Base-by-base conservation (phyloP, 2,797 vertebrate genomes). In the Epinephelus awoara region DNA sequence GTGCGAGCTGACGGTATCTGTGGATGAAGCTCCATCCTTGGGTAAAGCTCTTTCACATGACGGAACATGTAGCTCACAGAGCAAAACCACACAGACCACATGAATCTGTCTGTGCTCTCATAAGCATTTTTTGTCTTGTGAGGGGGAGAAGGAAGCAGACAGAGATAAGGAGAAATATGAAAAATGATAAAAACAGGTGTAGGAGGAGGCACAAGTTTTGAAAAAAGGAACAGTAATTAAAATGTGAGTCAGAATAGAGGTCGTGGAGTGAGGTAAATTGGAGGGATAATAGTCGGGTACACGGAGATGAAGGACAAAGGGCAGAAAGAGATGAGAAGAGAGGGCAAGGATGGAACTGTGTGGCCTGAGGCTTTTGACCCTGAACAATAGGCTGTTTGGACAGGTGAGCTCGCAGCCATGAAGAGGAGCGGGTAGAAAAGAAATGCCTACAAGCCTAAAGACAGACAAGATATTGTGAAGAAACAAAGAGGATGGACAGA, bases 1-100 rank as follows among this genome's bases (percentile, higher is more conserved):
- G 70, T 50, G 75, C 77, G 81, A 79, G 68, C 79, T 78, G 83
- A 72, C 3, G n/a, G 63, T 89, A 76, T 89, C 88, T 87, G 59
- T 79, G 71, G 79, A 72, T 75, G 82, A 93, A 75, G 78, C 69
- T 71, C 78, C 70, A 82, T 85, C n/a, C 55, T 77, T 17, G 21
- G 67, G 46, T 80, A 87, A 92, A 93, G 77, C 90, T 79, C 73
- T 85, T 79, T 93, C 93, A 91, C 88, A 86, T 90, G 87, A 92
- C 11, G 4, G 76, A 83, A 89, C 84, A 85, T 86, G 89, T 58
- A 82, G 84, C 81, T 84, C 83, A 63, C 68, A 13, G 81, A 7
- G 2, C 55, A 72, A 65, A 85, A 80, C 80, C 82, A 66, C 86
- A 73, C 5, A 0, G 65, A 84, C 84, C 90, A 85, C 86, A 89